These are phyloP conservation scores for Stenopsyche tienmushanensis DNA, from an alignment of 1,140 invertebrate species.

Conservation along the genomic window DNA sequence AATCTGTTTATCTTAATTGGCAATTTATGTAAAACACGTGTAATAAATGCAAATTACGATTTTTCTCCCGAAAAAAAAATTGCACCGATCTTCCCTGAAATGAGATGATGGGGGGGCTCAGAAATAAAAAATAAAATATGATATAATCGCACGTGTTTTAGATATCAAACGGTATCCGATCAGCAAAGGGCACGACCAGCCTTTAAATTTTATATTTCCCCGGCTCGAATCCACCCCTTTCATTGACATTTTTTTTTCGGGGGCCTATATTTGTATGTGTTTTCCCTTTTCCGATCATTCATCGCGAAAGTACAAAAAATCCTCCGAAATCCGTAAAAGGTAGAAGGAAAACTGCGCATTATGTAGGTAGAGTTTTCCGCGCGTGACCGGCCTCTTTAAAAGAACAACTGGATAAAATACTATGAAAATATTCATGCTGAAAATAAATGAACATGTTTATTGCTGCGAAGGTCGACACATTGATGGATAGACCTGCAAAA, in stretches of 20 bases:
- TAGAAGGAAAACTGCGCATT: slow-evolving; percentile 10
- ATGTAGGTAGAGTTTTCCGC: slow-evolving; percentile 20
- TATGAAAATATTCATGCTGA: no score
- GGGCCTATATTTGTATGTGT: slow-evolving; percentile 1
- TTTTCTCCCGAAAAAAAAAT: no score
- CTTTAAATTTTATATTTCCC: background rate
- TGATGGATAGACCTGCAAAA: no score
- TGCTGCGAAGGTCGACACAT: no score
- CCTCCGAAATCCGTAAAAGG: slow-evolving; percentile 19
- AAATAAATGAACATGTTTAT: no score
- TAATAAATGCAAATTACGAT: background rate
- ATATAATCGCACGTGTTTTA: background rate
- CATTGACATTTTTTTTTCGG: background rate
- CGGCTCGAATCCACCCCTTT: no score
- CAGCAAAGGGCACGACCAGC: background rate
- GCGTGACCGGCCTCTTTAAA: slow-evolving; percentile 14
- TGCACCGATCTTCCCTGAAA: no score
- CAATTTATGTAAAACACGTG: background rate
- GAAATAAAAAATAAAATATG: background rate
- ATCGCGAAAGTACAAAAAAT: slow-evolving; percentile 14
- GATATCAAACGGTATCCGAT: background rate
- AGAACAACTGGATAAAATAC: background rate
- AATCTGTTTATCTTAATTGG: no score
- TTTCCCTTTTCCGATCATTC: slow-evolving; percentile 22
- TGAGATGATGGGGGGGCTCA: background rate